Evolutionary conservation across 1,140 invertebrate species (phyloP).

Genomic region (Drosophila subpulchrella): DNA sequence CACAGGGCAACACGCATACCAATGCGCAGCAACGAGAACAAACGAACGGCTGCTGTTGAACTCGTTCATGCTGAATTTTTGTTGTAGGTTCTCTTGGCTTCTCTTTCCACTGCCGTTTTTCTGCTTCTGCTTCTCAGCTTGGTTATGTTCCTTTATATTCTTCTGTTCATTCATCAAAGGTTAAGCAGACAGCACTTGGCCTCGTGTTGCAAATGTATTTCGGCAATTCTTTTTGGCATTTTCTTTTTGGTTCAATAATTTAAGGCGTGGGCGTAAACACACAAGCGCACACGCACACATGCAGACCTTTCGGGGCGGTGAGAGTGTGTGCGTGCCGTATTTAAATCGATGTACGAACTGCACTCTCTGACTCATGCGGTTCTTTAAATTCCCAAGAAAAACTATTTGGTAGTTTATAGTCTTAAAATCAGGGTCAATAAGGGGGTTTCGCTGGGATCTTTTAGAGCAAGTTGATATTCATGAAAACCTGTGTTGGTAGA

Average conservation of each 20-base stretch:
- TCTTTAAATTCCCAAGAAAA: conserved; percentile 8
- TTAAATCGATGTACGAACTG: conserved; percentile 39
- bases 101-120: conserved; percentile 5
- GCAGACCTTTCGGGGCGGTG: conserved; percentile 2
- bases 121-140: conserved; percentile 18
- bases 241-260: conserved; percentile 37
- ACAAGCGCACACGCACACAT: conserved; percentile 16
- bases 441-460: not conserved
- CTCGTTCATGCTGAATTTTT: conserved; percentile 66
- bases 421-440: not conserved
- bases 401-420: not conserved
- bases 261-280: conserved; percentile 53
- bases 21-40: conserved; percentile 57
- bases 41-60: conserved; percentile 64
- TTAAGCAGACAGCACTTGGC: conserved; percentile 49
- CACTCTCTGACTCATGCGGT: conserved; percentile 30
- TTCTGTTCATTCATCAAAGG: conserved; percentile 52
- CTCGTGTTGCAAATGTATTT: conserved; percentile 39
- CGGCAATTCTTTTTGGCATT: conserved; percentile 21
- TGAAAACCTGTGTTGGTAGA: not conserved
- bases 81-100: conserved; percentile 48
- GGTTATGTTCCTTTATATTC: conserved; percentile 25
- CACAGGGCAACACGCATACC: conserved; percentile 12
- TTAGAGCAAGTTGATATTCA: not conserved
- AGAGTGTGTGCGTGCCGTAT: conserved; percentile 26